Evolutionary conservation across 2,113 vertebrate species (phyloP).

Genomic region (Pelodiscus sinensis): DNA sequence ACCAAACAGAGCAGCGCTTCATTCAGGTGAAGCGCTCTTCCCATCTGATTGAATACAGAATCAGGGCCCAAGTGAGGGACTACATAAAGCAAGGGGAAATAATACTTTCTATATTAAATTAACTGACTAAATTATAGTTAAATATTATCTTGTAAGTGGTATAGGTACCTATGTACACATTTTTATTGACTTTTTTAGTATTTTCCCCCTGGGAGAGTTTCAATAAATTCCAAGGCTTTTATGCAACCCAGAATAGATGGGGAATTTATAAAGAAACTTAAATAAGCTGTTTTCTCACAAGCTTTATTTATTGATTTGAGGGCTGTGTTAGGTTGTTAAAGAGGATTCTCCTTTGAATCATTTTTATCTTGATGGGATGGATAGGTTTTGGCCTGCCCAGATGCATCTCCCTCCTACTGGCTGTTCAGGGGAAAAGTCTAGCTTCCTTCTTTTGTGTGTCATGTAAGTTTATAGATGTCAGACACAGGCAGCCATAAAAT

Average conservation of each 20-base stretch:
- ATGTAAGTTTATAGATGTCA: neutral
- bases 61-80: neutral
- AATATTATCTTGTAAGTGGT: neutral
- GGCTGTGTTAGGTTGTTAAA: neutral
- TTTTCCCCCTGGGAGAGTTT: neutral
- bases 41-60: neutral
- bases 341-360: neutral
- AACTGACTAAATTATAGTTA: neutral
- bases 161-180: neutral
- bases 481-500: neutral
- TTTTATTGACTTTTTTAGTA: neutral
- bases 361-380: neutral
- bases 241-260: neutral
- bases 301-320: neutral
- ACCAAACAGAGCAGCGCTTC: neutral
- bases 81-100: neutral
- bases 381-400: neutral
- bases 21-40: rapidly evolving
- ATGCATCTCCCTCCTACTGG: neutral
- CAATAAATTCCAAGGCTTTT: neutral
- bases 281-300: neutral
- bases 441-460: neutral
- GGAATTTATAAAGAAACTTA: neutral
- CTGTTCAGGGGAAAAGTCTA: neutral
- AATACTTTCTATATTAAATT: neutral